Base-by-base conservation (phyloP, 2,113 vertebrate genomes). In the Paraplagusia blochii region DNA sequence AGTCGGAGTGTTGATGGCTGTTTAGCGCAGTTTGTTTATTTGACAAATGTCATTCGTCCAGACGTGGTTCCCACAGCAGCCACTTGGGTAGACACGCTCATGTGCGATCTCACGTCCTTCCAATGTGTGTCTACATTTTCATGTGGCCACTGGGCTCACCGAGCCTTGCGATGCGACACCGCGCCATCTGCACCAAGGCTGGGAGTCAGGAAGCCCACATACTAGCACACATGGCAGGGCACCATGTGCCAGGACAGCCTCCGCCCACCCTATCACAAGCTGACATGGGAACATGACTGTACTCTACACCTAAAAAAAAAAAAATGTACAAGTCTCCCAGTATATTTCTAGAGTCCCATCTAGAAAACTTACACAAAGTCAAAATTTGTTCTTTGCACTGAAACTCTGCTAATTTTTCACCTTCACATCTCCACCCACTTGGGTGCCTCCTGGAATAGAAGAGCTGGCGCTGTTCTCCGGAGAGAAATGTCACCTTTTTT, bases 131-230 rank as follows among this genome's bases (percentile, higher is more conserved):
- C 47, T 45, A 42, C 15, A 47, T 81, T 56, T 79, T 47, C 44
- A 61, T 81, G 75, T 76, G 73, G 66, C 80, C 67, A 22, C 53
- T 59, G 53, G 65, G 76, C 73, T 69, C 60, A 67, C 67, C 76
- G 84, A 83, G 79, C 72, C 42, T 78, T 80, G 79, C 52, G 49
- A 74, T 85, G 83, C 81, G 81, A 88, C 74, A 63, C 66, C 50
- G 60, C 64, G 77, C 88, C 90, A 91, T 91, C 90, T 91, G 89
- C 78, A 83, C 47, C 77, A 74, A 72, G 82, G 81, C 84, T 66
- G 85, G 87, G 86, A 89, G 81, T 88, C 90, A 91, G 90, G 89
- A 92, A 88, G 87, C 86, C 84, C 82, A 85, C 72, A 78, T 80
- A 72, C 70, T 80, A 82, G 60, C 81, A 76, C 88, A 90, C 88